phyloP scores from a whole-genome alignment of 1,140 invertebrate genomes.

The Drosophila ogumai region DNA sequence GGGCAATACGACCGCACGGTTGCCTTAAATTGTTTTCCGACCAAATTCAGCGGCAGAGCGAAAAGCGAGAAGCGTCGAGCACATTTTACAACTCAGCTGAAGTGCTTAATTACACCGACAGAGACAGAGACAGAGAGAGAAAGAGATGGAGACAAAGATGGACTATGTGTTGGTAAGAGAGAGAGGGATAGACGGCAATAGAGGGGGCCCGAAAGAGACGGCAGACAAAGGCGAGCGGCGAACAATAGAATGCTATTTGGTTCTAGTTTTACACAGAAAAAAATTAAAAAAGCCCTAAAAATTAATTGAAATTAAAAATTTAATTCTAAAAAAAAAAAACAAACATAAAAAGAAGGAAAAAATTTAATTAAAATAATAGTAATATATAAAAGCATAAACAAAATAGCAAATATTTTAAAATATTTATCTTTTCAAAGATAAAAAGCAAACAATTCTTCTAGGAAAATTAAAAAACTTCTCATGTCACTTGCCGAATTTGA shows the following conservation, averaged over 20 bases:
- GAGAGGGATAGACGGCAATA: not conserved
- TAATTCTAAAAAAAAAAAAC: no score
- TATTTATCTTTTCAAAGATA: no score
- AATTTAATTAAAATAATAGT: no score
- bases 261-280: slow-evolving; percentile 4
- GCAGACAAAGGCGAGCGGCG: slow-evolving; percentile 52
- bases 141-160: not conserved
- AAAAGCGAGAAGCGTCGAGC: slow-evolving; percentile 47
- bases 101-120: slow-evolving; percentile 77
- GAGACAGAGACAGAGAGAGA: slow-evolving; percentile 4
- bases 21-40: slow-evolving; percentile 80
- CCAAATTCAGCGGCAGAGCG: slow-evolving; percentile 55
- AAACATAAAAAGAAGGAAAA: no score
- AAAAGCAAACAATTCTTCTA: no score
- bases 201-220: slow-evolving; percentile 9
- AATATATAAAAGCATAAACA: no score
- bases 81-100: slow-evolving; percentile 78
- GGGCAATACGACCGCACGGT: slow-evolving; percentile 49
- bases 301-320: no score
- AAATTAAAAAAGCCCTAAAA: not conserved
- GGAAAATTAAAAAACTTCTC: no score
- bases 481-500: no score
- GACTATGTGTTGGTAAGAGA: not conserved
- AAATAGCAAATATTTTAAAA: no score
- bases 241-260: slow-evolving; percentile 61